Conservation (phyloP, 1,140 invertebrate genomes). For the Archegozetes longisetosus region DNA sequence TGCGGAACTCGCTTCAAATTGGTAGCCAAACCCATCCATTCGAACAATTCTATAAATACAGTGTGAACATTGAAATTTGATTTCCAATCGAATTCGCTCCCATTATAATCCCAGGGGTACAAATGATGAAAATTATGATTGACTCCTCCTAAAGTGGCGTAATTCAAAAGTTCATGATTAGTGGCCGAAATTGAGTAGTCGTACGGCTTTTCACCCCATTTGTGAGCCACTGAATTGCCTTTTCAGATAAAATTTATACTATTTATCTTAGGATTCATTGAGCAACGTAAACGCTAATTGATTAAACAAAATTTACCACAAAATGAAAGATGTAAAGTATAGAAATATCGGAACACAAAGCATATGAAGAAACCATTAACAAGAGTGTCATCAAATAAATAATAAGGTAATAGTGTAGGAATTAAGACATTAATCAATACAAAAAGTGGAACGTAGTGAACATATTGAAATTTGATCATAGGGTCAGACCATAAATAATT, state of each 20-base stretch:
- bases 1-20: slow-evolving; percentile 54
- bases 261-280: neutral
- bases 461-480: slow-evolving; percentile 70
- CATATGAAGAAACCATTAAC: slow-evolving; percentile 60
- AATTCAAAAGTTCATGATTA: neutral
- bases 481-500: slow-evolving; percentile 70
- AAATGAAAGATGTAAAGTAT: slow-evolving; percentile 47
- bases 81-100: slow-evolving; percentile 28
- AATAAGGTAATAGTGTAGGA: slow-evolving; percentile 63
- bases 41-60: slow-evolving; percentile 65
- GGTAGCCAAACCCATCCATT: slow-evolving; percentile 68
- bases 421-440: slow-evolving; percentile 62
- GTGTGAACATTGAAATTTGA: slow-evolving; percentile 54
- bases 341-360: slow-evolving; percentile 49
- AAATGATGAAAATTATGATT: slow-evolving; percentile 91
- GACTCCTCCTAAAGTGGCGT: slow-evolving; percentile 47
- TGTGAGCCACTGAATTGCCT: neutral
- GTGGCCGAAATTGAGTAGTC: neutral
- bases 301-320: slow-evolving; percentile 20
- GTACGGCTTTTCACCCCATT: neutral
- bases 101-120: slow-evolving; percentile 82
- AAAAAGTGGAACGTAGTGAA: slow-evolving; percentile 56
- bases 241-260: neutral
- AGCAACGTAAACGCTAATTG: neutral
- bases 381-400: slow-evolving; percentile 63